These are phyloP conservation scores for Hozukius guyotensis DNA, from an alignment of 2,797 vertebrate genomes.

Conservation along the genomic window DNA sequence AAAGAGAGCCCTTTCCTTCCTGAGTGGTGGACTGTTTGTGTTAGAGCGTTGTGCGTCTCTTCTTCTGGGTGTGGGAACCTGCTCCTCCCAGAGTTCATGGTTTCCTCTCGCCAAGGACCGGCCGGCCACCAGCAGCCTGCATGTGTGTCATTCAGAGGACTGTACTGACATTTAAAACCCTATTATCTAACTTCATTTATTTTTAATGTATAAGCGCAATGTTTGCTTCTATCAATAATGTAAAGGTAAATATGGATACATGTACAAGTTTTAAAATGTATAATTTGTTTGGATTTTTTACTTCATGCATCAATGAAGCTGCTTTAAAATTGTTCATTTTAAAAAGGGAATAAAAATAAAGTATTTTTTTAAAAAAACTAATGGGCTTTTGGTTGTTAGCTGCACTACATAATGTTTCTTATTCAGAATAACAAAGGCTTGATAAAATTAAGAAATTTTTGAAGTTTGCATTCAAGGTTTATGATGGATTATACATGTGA, in stretches of 20 bases:
- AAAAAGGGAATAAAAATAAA: neutral
- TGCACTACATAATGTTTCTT: neutral
- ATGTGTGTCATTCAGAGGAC: neutral
- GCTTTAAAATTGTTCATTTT: neutral
- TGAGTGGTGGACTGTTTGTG: slow-evolving; percentile 78
- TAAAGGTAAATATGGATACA: neutral
- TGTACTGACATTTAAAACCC: neutral
- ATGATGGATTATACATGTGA: neutral
- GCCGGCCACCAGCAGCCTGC: neutral
- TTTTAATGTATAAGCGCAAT: neutral
- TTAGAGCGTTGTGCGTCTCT: slow-evolving; percentile 69
- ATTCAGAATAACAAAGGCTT: neutral
- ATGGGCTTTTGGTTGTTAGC: neutral
- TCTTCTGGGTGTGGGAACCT: slow-evolving; percentile 82
- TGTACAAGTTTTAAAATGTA: neutral
- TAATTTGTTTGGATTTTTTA: neutral
- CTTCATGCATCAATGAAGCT: neutral
- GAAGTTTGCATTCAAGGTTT: neutral
- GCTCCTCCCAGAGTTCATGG: slow-evolving; percentile 70
- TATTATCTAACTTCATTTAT: neutral
- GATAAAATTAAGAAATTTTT: neutral
- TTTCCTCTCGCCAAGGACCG: slow-evolving; percentile 69
- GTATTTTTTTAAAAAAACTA: neutral
- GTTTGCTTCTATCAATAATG: neutral
- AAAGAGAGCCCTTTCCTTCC: slow-evolving; percentile 80